Base-by-base conservation (phyloP, 1,140 invertebrate species). In the Temnothorax nylanderi region DNA sequence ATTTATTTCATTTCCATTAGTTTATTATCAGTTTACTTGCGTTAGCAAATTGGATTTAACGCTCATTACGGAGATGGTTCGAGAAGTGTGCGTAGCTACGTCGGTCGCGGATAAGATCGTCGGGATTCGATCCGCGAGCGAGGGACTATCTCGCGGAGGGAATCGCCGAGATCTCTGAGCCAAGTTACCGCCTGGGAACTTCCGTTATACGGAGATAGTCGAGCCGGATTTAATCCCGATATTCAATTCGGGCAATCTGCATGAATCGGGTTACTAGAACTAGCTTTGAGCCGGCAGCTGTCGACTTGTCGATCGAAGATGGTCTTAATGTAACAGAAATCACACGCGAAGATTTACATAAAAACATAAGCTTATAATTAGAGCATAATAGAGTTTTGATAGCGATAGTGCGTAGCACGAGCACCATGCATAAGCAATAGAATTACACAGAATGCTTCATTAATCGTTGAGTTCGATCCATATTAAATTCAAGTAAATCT, bases 241-340 rank as follows among this genome's bases (percentile, higher is more conserved):
- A 90, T 90, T 90, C 88, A 86, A 90, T 90, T 86, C 88, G 58
- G 72, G 71, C 72, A 90, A 90, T 90, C 89, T 90, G 86, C 89
- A 88, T 88, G 87, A 88, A 90, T 90, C 72, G 76, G n/a, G 67
- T 58, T 58, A 32, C 49, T 62, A 41, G 34, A 51, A 37, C 26
- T 71, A 58, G 51, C 49, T 81, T 21, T 69, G 62, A 54, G 51
- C 13, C 18, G 74, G 41, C 18, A 60, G 21, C 8, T 21, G 58
- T 32, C 64, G 60, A 80, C 62, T 26, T 34, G 49, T 67, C 54
- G 75, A 80, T 89, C 49, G n/a, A 16, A 32, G 7, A 11, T 11
- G 18, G 47, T 78, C 32, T 41, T 78, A 16, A 34, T 44, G 49
- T 67, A 80, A 75, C 49, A 71, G 34, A 13, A 41, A 78, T 62